Base-by-base conservation (phyloP, 2,888 invertebrate genomes). In the Heliconius charithonia region DNA sequence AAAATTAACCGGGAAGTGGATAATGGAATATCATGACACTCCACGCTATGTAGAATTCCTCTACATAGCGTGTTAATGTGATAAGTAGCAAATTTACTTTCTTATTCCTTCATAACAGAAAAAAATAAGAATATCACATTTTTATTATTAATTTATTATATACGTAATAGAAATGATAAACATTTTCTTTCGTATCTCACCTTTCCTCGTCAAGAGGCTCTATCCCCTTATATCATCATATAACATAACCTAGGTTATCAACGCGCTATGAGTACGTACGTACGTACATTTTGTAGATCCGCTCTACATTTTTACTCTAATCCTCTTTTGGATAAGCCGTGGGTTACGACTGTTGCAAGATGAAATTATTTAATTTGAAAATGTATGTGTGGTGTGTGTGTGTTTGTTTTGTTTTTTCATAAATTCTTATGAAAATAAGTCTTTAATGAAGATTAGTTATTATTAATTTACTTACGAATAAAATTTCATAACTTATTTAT, bases 211-310 rank as follows among this genome's bases (percentile, higher is more conserved):
- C 62, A 67, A 45, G 56, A 62, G 59, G 41, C 63, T 25, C 41
- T 13, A 19, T 25, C 25, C 25, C 56, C 56, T 77, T 37, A 37
- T 37, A 37, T 1, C 37, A 37, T 37, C 37, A 37, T 37, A 37
- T 37, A 56, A 72, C 51, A 65, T 72, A 13, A 51, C 77, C 73
- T 81, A 66, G 65, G 79, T 79, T 81, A 81, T 79, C 79, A 79
- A 25, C 32, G 51, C 73, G 62, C 72, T 73, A 66, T 69, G 13
- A 67, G 16, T 78, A 76, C 45, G 37, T 37, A 37, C 10, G 10
- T 37, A 56, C 7, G 22, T n/a, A n/a, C 69, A 74, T 81, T 80
- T 78, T 71, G 74, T 75, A 59, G 29, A 79, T 73, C 59, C 67
- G 62, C 75, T 41, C 66, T 41, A 65, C 66, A 80, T 80, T 80